Evolutionary conservation across 2,888 invertebrate genomes (phyloP), one percentile per base, ranked within the genome.

Genomic region (Drosophila fungiperda): DNA sequence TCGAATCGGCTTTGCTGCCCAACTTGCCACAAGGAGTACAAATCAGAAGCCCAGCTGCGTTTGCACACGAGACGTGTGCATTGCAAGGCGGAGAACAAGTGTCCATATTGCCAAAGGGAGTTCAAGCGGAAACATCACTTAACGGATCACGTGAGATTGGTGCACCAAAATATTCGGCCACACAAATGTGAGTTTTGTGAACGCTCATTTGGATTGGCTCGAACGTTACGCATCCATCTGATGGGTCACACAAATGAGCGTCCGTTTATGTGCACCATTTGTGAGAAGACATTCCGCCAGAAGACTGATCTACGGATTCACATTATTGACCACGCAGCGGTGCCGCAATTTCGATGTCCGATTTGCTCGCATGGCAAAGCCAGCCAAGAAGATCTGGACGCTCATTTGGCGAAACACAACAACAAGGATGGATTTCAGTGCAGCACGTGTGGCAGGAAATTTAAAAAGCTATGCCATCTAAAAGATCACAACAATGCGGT

Each of bases 191-290:
- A 50, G 3, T 73, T 62, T 36, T 81, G 81, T 52, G 76, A 82
- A 0, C 71, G 73, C 12, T 60, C 80, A 3, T 81, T 82, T 66
- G 80, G 80, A 6, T 42, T 76, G 20, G 53, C 64, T 0, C 72
- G 73, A 50, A 80, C 83, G 3, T 53, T 79, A 2, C 67, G 80
- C 15, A 65, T 80, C 6, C 81, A 81, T 33, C 54, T 67, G 15
- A 81, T 81, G 81, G 70, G 70, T 0, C 81, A 81, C 36, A 79
- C 71, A 20, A 73, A 80, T 12, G 68, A 82, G 36, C 80, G 83
- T 6, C 83, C 83, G 1, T 79, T 70, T 29, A 17, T 29, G 9
- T 81, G 81, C 48, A 58, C 64, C 23, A 38, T 68, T 45, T 81
- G 83, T 20, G 17, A 61, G 9, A 82, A 80, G 42, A 53, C 66